Base-by-base conservation (phyloP, 1,140 invertebrate genomes). In the Aculops lycopersici region DNA sequence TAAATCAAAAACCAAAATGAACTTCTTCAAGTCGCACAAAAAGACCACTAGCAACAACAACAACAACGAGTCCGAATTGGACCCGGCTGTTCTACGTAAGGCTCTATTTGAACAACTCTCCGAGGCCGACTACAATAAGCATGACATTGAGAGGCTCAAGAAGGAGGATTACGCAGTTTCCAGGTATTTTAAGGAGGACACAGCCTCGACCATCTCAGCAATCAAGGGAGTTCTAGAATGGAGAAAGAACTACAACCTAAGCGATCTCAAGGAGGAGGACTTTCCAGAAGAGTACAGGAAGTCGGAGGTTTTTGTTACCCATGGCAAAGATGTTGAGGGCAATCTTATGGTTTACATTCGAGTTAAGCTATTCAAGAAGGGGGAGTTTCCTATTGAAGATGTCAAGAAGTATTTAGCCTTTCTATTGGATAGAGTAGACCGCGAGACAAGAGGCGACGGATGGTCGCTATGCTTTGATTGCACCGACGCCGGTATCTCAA, bases 391-490 rank as follows among this genome's bases (percentile, higher is more conserved):
- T 8, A 31, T 31, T n/a, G 24, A 31, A 8, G 24, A 31, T 31
- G 24, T 31, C 24, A 31, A 31, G 24, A 31, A 31, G n/a, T 31
- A 31, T n/a, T 31, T 31, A n/a, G 24, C 24, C 8, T 31, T 31
- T 31, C n/a, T 31, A 31, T 8, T 31, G 24, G 24, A 31, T 31
- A 8, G 24, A 8, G n/a, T 31, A 8, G 24, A 31, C n/a, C 24
- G 24, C 24, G 24, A 31, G n/a, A 31, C 24, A 8, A 31, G 8
- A 8, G 24, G 24, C 24, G 24, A 31, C 8, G 24, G 24, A 31
- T 31, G 24, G 24, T 8, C 24, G n/a, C 24, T 31, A 31, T 31
- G 24, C n/a, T 35, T 43, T 13, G 42, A 43, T 41, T 40, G 38
- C 21, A 42, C 39, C 18, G 42, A 19, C 14, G 17, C 36, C 24